These are phyloP conservation scores for Kuschelorhynchus macadamiae DNA, from an alignment of 2,888 invertebrate species.

Conservation along the genomic window DNA sequence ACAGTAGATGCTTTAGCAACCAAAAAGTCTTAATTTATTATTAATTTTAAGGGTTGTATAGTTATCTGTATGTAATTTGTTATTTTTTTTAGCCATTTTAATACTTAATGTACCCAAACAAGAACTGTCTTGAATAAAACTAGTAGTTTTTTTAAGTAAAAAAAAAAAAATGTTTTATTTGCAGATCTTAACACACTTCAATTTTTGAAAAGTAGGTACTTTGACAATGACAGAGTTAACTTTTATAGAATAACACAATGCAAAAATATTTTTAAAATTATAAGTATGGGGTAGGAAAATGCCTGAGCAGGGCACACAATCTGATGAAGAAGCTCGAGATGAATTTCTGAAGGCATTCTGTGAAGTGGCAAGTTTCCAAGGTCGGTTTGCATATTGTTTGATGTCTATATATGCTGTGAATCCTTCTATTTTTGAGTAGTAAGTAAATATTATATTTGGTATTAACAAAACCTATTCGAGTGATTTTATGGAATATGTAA, in stretches of 20 bases:
- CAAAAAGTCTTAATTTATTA: conserved; percentile 33
- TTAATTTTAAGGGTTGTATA: conserved; percentile 10
- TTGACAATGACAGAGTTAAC: conserved; percentile 7
- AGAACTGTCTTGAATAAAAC: conserved; percentile 17
- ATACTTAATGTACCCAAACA: conserved; percentile 10
- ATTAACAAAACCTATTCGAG: too few relatives aligned
- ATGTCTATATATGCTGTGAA: conserved; percentile 65
- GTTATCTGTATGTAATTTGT: conserved; percentile 14
- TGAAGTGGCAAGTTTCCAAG: conserved; percentile 61
- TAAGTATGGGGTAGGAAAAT: conserved; percentile 20
- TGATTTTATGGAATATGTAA: too few relatives aligned
- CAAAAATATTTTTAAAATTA: neutral
- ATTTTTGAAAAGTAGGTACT: neutral
- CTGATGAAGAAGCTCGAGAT: conserved; percentile 28
- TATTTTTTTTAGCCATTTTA: conserved; percentile 18
- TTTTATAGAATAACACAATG: neutral
- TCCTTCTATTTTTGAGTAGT: conserved; percentile 59
- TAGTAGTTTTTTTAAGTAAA: conserved; percentile 16
- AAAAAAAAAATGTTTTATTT: too few relatives aligned
- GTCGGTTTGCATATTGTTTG: conserved; percentile 62
- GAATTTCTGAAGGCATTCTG: conserved; percentile 51
- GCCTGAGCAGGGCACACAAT: conserved; percentile 29
- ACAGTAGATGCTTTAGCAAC: conserved; percentile 60
- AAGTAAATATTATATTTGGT: conserved; percentile 40
- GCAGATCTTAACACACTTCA: neutral